Evolutionary conservation across 2,797 vertebrate species (phyloP).

Genomic region (Sebastes steindachneri): DNA sequence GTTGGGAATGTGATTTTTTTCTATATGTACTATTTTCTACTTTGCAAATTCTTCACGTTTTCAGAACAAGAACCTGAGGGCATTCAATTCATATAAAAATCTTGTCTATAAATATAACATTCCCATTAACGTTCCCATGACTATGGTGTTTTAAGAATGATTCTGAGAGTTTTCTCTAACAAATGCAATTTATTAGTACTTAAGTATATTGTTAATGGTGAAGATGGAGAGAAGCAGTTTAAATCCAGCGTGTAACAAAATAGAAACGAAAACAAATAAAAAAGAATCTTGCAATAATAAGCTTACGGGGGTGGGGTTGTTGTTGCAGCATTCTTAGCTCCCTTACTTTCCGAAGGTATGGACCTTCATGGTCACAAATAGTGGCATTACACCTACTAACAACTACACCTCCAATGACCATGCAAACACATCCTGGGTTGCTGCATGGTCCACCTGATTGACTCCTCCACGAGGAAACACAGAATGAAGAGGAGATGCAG

Average conservation of each 20-base stretch:
- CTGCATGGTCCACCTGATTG: not conserved
- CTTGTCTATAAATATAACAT: not conserved
- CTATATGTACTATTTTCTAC: not conserved
- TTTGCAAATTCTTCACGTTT: not conserved
- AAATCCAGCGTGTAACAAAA: not conserved
- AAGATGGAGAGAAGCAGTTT: not conserved
- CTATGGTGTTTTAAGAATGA: not conserved
- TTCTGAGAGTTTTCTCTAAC: not conserved
- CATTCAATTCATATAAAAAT: not conserved
- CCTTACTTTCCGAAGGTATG: not conserved
- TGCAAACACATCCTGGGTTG: not conserved
- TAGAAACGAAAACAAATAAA: not conserved
- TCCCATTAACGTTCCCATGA: not conserved
- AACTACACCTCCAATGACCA: not conserved
- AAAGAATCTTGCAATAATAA: not conserved
- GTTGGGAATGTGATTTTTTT: not conserved
- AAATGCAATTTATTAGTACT: not conserved
- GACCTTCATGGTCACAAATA: not conserved
- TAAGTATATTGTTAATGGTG: not conserved
- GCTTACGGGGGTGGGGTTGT: not conserved
- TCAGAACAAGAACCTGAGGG: not conserved
- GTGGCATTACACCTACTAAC: not conserved
- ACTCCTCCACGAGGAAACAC: not conserved
- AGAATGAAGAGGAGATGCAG: not conserved
- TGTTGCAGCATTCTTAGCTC: not conserved